Evolutionary conservation across 2,797 vertebrate species (phyloP).

Genomic region (Lacerta agilis): DNA sequence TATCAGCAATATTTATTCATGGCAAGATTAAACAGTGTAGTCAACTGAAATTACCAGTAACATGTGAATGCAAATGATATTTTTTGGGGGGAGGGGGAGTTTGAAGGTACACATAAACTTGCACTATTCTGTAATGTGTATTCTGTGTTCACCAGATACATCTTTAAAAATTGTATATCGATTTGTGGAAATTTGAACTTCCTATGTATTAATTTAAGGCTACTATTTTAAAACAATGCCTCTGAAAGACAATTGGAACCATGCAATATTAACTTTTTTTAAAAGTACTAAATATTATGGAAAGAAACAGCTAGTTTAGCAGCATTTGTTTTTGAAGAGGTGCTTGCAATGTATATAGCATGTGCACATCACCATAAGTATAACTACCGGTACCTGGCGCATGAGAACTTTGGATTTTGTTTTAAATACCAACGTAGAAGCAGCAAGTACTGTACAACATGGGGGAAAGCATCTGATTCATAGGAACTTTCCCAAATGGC

Average conservation of each 20-base stretch:
- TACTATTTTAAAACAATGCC: not conserved
- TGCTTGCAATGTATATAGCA: not conserved
- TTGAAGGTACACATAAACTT: not conserved
- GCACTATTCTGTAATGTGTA: not conserved
- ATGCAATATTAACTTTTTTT: not conserved
- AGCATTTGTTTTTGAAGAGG: not conserved
- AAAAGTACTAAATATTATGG: not conserved
- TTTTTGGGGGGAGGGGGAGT: not conserved
- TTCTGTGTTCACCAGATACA: not conserved
- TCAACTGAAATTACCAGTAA: slow-evolving; percentile 31
- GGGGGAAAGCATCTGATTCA: not conserved
- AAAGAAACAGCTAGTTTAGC: not conserved
- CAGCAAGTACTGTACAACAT: not conserved
- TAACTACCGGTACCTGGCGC: not conserved
- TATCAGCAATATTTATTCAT: slow-evolving; percentile 19
- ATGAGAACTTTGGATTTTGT: not conserved
- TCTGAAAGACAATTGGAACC: not conserved
- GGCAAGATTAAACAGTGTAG: slow-evolving; percentile 16
- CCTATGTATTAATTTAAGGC: not conserved
- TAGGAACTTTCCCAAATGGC: not conserved
- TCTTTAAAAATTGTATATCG: slow-evolving; percentile 10
- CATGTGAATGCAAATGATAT: not conserved
- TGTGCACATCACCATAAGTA: not conserved
- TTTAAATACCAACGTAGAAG: not conserved
- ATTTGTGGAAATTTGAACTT: slow-evolving; percentile 24